Base-by-base conservation (phyloP, 2,888 invertebrate species). In the Scrobipalpa costella region DNA sequence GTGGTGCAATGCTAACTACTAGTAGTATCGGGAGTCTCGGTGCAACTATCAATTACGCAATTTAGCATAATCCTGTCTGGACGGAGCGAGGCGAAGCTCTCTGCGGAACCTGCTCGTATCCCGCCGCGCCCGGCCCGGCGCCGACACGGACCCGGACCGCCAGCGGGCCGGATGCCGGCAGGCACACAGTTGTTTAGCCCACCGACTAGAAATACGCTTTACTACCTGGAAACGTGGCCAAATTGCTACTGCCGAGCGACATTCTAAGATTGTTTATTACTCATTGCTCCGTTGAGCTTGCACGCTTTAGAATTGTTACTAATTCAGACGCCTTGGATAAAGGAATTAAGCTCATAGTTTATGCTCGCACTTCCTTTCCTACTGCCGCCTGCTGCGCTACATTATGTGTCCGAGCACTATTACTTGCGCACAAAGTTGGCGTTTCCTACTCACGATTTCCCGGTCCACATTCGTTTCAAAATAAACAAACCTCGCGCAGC, bases 201-300 rank as follows among this genome's bases (percentile, higher is more conserved):
- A 66, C 68, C 57, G 63, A 66, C 74, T 69, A 61, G 61, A 71
- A 74, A 74, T 74, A 74, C 69, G 40, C 44, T 49, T 61, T 50
- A 52, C 61, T 74, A 74, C 73, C 70, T 74, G 71, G 71, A 71
- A 74, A 65, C 67, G 69, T 71, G 69, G 69, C 68, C 65, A 57
- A 60, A 61, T 61, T 61, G 66, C 61, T 62, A 62, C 67, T 44
- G 63, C 63, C 63, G 61, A 68, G 70, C 68, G 68, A 70, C 68
- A 68, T 64, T 67, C 68, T 68, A 60, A 55, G 60, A 67, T 66
- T 68, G 67, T 72, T 73, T 70, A 68, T 68, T 64, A 64, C 68
- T 68, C 68, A 71, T 69, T 70, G 67, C 68, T 55, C 55, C 68
- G 66, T 68, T 67, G 65, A 68, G 67, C 65, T 52, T 63, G 36